phyloP scores from a whole-genome alignment of 2,888 invertebrate species.

The Lasioglossum villosulum region DNA sequence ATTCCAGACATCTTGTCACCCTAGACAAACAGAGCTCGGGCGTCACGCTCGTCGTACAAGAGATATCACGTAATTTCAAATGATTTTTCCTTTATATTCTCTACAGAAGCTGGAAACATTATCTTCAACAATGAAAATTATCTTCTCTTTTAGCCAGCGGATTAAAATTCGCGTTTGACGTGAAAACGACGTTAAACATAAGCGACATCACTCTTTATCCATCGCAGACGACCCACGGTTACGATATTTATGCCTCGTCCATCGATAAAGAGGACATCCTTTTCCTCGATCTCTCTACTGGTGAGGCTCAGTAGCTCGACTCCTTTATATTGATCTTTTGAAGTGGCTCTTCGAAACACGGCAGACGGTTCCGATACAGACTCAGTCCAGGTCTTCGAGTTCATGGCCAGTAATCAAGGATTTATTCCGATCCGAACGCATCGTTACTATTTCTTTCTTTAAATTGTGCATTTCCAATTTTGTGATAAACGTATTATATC shows the following conservation, averaged over 20 bases:
- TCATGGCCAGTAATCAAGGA: background rate
- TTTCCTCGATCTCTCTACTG: slow-evolving; percentile 89
- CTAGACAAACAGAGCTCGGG: slow-evolving; percentile 87
- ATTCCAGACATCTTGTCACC: slow-evolving; percentile 89
- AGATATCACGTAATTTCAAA: slow-evolving; percentile 86
- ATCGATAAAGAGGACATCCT: slow-evolving; percentile 90
- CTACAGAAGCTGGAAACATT: background rate
- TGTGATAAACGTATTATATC: too few relatives aligned
- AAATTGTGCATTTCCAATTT: too few relatives aligned
- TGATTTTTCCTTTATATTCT: background rate
- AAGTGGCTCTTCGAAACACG: background rate
- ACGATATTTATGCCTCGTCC: slow-evolving; percentile 90
- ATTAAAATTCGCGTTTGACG: slow-evolving; percentile 89
- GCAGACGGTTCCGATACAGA: background rate
- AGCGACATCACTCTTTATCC: slow-evolving; percentile 91
- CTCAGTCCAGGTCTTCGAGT: background rate
- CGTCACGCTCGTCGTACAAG: slow-evolving; percentile 88
- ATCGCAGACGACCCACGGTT: slow-evolving; percentile 89
- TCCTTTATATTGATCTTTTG: background rate
- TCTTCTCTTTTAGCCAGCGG: slow-evolving; percentile 86
- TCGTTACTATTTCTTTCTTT: too few relatives aligned
- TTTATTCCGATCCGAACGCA: background rate
- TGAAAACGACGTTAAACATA: slow-evolving; percentile 90
- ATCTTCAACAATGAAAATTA: background rate
- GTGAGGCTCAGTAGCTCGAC: slow-evolving; percentile 78